Evolutionary conservation across 1,140 invertebrate species (phyloP).

Genomic region (Mizuhopecten yessoensis): DNA sequence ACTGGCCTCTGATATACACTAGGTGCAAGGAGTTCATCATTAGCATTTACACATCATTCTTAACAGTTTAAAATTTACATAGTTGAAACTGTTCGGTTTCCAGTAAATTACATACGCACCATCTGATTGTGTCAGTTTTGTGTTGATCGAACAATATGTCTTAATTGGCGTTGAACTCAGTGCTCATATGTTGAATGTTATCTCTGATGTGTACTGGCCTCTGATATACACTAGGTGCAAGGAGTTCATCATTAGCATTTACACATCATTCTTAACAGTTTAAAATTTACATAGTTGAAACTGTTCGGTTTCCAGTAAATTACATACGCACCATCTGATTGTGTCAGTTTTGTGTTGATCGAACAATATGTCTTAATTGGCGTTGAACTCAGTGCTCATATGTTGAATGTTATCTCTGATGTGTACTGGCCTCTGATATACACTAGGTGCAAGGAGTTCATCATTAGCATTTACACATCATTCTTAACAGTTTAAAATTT

Average conservation of each 20-base stretch:
- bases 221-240: neutral
- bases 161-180: neutral
- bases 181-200: neutral
- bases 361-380: neutral
- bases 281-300: neutral
- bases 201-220: neutral
- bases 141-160: neutral
- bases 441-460: neutral
- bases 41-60: neutral
- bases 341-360: neutral
- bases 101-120: neutral
- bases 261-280: neutral
- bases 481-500: neutral
- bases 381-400: neutral
- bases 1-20: neutral
- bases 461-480: conserved; percentile 4
- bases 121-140: neutral
- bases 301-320: neutral
- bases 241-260: neutral
- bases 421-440: neutral
- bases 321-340: neutral
- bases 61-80: neutral
- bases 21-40: neutral
- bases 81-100: neutral
- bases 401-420: neutral